Evolutionary conservation across 2,797 vertebrate species (phyloP), one percentile per base, ranked within the genome.

Genomic region (Brachyrhaphis roseni): DNA sequence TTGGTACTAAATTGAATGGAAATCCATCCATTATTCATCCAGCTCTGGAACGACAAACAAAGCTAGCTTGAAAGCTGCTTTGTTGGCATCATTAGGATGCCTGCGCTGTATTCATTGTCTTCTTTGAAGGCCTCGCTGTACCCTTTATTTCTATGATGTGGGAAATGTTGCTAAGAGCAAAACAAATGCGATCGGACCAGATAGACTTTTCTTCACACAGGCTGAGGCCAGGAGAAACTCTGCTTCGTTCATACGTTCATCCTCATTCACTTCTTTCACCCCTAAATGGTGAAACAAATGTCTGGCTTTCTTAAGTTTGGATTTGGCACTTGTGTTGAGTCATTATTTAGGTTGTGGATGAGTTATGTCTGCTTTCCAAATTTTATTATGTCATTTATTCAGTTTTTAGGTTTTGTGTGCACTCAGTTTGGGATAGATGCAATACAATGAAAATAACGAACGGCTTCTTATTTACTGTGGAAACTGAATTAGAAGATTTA

Each of bases 261-360:
- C 81, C 81, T 74, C 34, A 41, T 80, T 62, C 59, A 76, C 16
- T 84, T 79, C 77, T n/a, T 18, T 10, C 34, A 73, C 72, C 57
- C 66, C 73, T 51, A 77, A 76, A 74, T 39, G 36, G 23, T 51
- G 36, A 68, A 68, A 41, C 36, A 26, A 20, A 26, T 68, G 39
- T 68, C 18, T 41, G 57, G 6, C 12, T 66, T 41, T 68, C 36
- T 68, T 23, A 39, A 12, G 36, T 41, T 41, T 68, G 20, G 64
- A 2, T 68, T 41, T 68, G 20, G 64, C 6, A 34, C 13, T 26
- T 41, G 64, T 68, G 64, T 41, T 68, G 62, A 39, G 34, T 8
- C 11, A 3, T 43, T 70, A 8, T 71, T 28, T 15, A n/a, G 26
- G 41, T n/a, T 71, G 23, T n/a, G 39, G 23, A 26, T n/a, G 39